These are phyloP conservation scores for Whitmania pigra DNA, from an alignment of 1,140 invertebrate genomes.

Conservation along the genomic window DNA sequence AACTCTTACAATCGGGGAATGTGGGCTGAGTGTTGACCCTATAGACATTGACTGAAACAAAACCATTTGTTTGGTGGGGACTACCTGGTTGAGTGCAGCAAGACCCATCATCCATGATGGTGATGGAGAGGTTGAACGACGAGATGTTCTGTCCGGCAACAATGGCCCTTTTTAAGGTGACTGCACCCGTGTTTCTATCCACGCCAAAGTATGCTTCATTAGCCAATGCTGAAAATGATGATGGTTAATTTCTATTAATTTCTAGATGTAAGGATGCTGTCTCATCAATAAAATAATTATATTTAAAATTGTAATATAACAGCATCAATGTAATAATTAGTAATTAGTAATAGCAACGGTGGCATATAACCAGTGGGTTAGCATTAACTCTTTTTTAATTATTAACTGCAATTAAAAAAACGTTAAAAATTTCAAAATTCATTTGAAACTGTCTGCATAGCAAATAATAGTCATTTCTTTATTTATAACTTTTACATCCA, in stretches of 20 bases:
- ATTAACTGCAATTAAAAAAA: no score
- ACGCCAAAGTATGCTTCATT: conserved; percentile 8
- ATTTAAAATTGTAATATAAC: no score
- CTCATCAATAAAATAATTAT: not conserved
- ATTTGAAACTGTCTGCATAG: no score
- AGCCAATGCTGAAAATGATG: not conserved
- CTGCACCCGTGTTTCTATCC: conserved; percentile 9
- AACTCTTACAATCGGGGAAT: conserved; percentile 20
- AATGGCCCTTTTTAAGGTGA: conserved; percentile 14
- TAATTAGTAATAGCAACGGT: no score
- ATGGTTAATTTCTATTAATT: not conserved
- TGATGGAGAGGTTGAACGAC: not conserved
- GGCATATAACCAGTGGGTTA: no score
- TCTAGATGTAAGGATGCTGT: not conserved
- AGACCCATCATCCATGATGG: conserved; percentile 15
- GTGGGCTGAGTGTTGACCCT: conserved; percentile 23
- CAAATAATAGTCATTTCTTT: no score
- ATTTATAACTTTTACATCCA: no score
- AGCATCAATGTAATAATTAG: no score
- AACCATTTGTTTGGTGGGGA: not conserved
- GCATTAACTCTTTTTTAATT: no score
- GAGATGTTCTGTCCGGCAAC: not conserved
- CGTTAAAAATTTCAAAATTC: no score
- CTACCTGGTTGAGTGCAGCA: not conserved
- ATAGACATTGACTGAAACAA: not conserved